A percentile compares a stretch with the other conserved stretches of the same genome.
Evolutionary conservation across 2,797 vertebrate genomes (phyloP).

Genomic region (Eulemur rubriventer): DNA sequence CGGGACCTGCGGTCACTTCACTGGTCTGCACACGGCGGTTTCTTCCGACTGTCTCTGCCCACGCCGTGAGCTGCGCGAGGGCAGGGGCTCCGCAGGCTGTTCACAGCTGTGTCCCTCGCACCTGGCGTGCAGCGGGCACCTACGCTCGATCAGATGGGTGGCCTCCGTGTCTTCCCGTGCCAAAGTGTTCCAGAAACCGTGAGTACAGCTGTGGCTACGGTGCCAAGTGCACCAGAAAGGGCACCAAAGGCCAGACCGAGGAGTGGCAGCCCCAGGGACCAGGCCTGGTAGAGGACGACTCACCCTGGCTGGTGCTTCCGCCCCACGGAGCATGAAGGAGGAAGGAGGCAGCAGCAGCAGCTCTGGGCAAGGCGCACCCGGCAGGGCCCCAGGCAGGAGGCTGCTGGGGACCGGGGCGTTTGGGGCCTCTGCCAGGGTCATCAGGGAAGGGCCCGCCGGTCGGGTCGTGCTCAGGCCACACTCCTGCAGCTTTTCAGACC

Average conservation of each 20-base stretch:
- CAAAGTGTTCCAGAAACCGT: background rate
- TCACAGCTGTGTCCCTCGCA: background rate
- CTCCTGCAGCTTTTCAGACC: conserved; percentile 43
- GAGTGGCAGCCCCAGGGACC: background rate
- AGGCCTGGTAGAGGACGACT: conserved; percentile 12
- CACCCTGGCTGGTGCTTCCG: conserved; percentile 57
- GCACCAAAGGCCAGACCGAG: background rate
- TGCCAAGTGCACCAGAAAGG: rapidly evolving
- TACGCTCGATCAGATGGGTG: background rate
- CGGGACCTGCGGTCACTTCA: background rate
- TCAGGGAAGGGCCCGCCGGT: background rate
- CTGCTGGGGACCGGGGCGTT: background rate
- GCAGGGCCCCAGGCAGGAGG: background rate
- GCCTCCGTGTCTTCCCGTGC: background rate
- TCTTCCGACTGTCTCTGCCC: background rate
- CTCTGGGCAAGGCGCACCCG: background rate
- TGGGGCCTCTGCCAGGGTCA: background rate
- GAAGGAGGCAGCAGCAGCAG: conserved; percentile 86
- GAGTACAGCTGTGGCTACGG: background rate
- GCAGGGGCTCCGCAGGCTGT: background rate
- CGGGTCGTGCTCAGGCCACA: background rate
- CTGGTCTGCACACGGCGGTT: background rate
- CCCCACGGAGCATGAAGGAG: conserved; percentile 80
- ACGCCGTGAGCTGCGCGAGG: background rate
- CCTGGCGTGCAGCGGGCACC: background rate